Evolutionary conservation across 2,888 invertebrate genomes (phyloP).

Genomic region (Microdon myrmicae): DNA sequence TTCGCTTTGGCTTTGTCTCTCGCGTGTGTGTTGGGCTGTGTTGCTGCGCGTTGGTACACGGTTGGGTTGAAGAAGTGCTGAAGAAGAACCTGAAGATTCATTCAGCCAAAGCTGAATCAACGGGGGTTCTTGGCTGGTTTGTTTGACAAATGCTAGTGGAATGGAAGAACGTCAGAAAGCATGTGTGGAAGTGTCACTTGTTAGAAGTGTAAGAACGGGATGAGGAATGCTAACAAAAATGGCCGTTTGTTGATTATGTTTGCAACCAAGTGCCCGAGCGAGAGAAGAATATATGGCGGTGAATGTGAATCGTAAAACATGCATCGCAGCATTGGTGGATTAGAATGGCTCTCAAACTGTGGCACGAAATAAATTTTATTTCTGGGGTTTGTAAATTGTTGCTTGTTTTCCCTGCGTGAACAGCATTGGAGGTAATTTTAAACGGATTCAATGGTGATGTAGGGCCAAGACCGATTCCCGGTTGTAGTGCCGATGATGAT

Average conservation of each 20-base stretch:
- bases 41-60: constrained; percentile 39
- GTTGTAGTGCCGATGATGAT: too few relatives aligned
- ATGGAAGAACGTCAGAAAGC: constrained; percentile 43
- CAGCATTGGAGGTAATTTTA: not conserved
- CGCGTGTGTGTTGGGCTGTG: constrained; percentile 10
- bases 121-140: not conserved
- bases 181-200: constrained; percentile 35
- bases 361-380: not conserved
- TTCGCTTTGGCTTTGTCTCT: constrained; percentile 31
- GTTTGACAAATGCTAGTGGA: constrained; percentile 16
- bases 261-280: constrained; percentile 9
- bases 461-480: too few relatives aligned
- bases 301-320: constrained; percentile 6
- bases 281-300: not conserved
- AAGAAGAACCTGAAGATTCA: not conserved
- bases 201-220: constrained; percentile 12
- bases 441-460: not conserved
- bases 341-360: constrained; percentile 25
- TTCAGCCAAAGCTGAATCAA: constrained; percentile 11
- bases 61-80: constrained; percentile 22
- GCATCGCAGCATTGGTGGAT: not conserved
- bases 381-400: not conserved
- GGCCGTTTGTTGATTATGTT: constrained; percentile 25
- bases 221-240: constrained; percentile 23
- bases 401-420: too few relatives aligned